Base-by-base conservation (phyloP, 2,888 invertebrate genomes). In the Platycheirus albimanus region DNA sequence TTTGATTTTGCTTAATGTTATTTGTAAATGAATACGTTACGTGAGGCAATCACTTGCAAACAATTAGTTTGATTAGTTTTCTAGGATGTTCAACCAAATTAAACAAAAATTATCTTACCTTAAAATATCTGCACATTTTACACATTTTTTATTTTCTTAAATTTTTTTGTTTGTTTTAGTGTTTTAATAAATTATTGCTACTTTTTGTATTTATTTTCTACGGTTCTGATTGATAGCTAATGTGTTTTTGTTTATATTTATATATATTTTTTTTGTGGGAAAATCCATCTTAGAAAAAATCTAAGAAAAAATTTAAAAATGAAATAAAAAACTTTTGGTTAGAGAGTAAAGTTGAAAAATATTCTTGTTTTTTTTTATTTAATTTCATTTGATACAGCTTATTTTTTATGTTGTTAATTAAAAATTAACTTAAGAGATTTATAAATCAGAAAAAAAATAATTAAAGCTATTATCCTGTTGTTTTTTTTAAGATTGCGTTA, bases 71-170 rank as follows among this genome's bases (percentile, higher is more conserved):
- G 13, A 38, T 71, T 81, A 77, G 61, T 58, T 54, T 58, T 49
- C 28, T 54, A 28, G 69, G 47, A 76, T 30, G 58, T 58, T 33
- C 58, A 70, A 81, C 41, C 56, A 63, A 45, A 64, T 52, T 58
- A 79, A 61, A n/a, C n/a, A 75, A 41, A 66, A 66, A 38, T 61
- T 13, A 63, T 83, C 85, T 85, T 85, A 85, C 85, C 85, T 85
- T 85, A 84, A 84, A 80, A 84, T 85, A 85, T 85, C 85, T 85
- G 85, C 85, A 85, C 81, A 85, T 85, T 85, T 81, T 81, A 77
- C 69, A 72, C 70, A 77, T n/a, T n/a, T n/a, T n/a, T n/a, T n/a
- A 74, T 66, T 77, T 77, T 70, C 15, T 38, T 67, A 7, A 8
- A 33, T 33, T 58, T 58, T 45, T 64, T 61, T 52, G 54, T 75